Percentiles rank a stretch among this genome's conserved stretches.
Evolutionary conservation across 2,888 invertebrate genomes (phyloP).

Genomic region (Acleris laterana): DNA sequence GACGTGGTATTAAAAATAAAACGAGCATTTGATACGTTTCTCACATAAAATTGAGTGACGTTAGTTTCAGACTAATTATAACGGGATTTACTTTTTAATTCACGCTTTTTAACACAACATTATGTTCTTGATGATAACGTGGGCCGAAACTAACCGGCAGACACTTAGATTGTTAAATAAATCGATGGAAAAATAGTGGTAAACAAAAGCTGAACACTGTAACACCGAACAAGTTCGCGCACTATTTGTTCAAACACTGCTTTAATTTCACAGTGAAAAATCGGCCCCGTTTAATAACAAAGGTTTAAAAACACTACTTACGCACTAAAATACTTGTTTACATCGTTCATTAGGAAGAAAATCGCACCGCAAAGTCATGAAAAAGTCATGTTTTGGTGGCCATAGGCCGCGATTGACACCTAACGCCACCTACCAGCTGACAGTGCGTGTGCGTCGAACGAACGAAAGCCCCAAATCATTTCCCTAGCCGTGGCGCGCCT

Average conservation of each 20-base stretch:
- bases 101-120: constrained; percentile 1
- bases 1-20: constrained; percentile 52
- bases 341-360: constrained; percentile 64
- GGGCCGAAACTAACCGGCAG: background rate
- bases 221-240: constrained; percentile 70
- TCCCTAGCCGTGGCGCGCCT: constrained; percentile 85
- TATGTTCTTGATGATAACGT: constrained; percentile 1
- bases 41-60: constrained; percentile 27
- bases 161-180: constrained; percentile 24
- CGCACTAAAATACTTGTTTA: constrained; percentile 56
- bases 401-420: constrained; percentile 69
- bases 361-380: constrained; percentile 82
- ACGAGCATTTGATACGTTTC: constrained; percentile 11
- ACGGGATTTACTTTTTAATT: constrained; percentile 26
- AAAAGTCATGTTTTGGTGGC: constrained; percentile 80
- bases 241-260: constrained; percentile 60
- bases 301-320: constrained; percentile 47
- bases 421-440: constrained; percentile 84
- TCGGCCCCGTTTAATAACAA: constrained; percentile 26
- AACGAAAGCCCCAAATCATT: constrained; percentile 85
- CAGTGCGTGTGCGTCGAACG: constrained; percentile 82
- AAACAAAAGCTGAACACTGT: constrained; percentile 70
- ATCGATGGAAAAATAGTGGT: constrained; percentile 53
- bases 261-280: constrained; percentile 39
- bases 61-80: constrained; percentile 19